Evolutionary conservation across 2,888 invertebrate species (phyloP), one percentile per base, ranked within the genome.

Genomic region (Glaucopsyche alexis): DNA sequence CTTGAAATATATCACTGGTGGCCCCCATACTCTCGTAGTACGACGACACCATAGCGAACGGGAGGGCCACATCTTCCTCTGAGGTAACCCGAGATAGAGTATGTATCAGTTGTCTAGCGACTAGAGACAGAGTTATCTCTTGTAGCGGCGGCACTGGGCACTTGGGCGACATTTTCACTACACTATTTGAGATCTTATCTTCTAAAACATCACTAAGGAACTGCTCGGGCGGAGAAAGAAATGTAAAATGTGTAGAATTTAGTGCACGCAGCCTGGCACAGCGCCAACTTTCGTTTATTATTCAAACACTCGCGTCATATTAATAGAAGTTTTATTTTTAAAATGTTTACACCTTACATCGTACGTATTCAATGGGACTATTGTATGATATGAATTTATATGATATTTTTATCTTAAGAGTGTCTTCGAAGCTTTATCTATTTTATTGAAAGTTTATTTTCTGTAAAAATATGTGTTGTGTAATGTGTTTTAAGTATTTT

Each of bases 1-100:
- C 95, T 87, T 96, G 95, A 78, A 95, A 94, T 77, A 95, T 95
- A 82, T 95, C 95, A 77, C 94, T 94, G 7, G 95, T 95, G 4
- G 95, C 95, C 13, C 95, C 95, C 82, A 94, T 90, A 74, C 88
- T 90, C 73, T 94, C 93, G 79, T 95, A 90, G 84, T 95, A 95
- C 14, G 94, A 94, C 55, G 94, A 94, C 45, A 95, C 89, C 84
- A 95, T 93, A 7, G 94, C 93, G 85, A 95, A 95, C 13, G 94
- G 90, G 49, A 95, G 86, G 13, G 89, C 92, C 11, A 93, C 88
- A 82, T 95, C 95, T 80, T 94, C 89, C 74, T 94, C 94, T 47
- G 94, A 90, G 75, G 95, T 94, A 66, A 95, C 94, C 80, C 94
- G 94, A 69, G 95, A 93, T 55, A 96, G 87, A 45, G 95, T 92